These are phyloP conservation scores for Chrysolina oricalcia DNA, from an alignment of 2,888 invertebrate genomes.

Conservation along the genomic window DNA sequence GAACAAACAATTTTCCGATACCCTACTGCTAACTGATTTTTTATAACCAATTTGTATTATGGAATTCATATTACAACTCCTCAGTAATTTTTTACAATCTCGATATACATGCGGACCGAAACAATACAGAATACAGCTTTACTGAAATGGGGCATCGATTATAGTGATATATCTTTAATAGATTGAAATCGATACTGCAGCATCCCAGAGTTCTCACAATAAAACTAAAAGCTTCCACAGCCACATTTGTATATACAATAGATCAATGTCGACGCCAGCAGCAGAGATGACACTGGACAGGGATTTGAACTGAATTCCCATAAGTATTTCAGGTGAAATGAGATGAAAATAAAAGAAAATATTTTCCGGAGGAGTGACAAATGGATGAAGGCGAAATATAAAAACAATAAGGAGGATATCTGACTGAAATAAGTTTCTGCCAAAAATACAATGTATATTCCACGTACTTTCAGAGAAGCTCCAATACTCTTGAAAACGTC, in stretches of 20 bases:
- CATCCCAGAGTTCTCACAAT: conserved; percentile 12
- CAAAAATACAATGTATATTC: too few species aligned
- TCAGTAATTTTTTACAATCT: background rate
- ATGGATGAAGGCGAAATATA: too few species aligned
- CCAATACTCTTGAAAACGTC: too few species aligned
- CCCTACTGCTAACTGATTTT: too few species aligned
- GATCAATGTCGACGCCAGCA: background rate
- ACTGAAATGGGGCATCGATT: background rate
- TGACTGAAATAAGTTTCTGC: too few species aligned
- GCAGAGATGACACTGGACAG: background rate
- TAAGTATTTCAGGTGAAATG: background rate
- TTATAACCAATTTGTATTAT: too few species aligned
- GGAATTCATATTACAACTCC: background rate
- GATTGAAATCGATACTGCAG: conserved; percentile 9
- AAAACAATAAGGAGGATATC: too few species aligned
- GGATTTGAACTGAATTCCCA: background rate
- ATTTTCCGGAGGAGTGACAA: too few species aligned
- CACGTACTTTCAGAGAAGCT: too few species aligned
- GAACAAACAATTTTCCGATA: too few species aligned
- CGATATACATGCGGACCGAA: background rate
- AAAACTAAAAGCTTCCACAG: conserved; percentile 10
- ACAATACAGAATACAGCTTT: background rate
- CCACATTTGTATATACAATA: conserved; percentile 18
- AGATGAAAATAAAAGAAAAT: too few species aligned
- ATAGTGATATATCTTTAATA: conserved; percentile 11